phyloP scores from a whole-genome alignment of 2,888 invertebrate species.

The Malthinus flaveolus region DNA sequence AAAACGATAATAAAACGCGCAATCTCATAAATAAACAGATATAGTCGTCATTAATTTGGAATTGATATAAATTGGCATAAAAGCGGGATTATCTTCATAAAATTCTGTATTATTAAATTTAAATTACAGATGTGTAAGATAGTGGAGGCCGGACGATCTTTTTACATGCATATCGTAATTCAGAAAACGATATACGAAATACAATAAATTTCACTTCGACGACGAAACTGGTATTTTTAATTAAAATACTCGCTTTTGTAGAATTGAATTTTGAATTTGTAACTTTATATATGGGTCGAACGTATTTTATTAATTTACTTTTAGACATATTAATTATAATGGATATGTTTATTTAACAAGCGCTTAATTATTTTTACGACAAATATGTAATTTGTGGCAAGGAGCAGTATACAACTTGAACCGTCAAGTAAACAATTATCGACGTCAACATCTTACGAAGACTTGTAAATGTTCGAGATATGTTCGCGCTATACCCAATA shows the following conservation, averaged over 20 bases:
- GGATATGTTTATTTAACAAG: slow-evolving; percentile 1
- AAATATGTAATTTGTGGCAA: no score
- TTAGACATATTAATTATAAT: slow-evolving; percentile 8
- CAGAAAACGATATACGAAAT: slow-evolving; percentile 13
- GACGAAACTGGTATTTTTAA: slow-evolving; percentile 18
- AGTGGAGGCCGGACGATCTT: slow-evolving; percentile 19
- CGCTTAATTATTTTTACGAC: no score
- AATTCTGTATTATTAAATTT: slow-evolving; percentile 25
- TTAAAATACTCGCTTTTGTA: slow-evolving; percentile 12
- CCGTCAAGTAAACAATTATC: no score
- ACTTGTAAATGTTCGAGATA: no score
- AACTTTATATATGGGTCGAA: slow-evolving; percentile 3
- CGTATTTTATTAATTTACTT: neutral
- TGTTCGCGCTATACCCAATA: no score
- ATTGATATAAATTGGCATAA: slow-evolving; percentile 22
- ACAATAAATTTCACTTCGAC: slow-evolving; percentile 13
- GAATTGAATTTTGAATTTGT: slow-evolving; percentile 3
- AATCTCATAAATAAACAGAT: slow-evolving; percentile 17
- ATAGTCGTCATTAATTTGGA: slow-evolving; percentile 18
- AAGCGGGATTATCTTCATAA: slow-evolving; percentile 21
- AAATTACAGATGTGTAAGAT: slow-evolving; percentile 22
- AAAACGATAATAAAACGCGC: slow-evolving; percentile 1
- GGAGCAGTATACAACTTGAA: no score
- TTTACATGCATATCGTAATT: slow-evolving; percentile 16
- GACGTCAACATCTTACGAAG: no score